Evolutionary conservation across 2,797 vertebrate genomes (phyloP), one percentile per base, ranked within the genome.

Genomic region (Hydrophis major): DNA sequence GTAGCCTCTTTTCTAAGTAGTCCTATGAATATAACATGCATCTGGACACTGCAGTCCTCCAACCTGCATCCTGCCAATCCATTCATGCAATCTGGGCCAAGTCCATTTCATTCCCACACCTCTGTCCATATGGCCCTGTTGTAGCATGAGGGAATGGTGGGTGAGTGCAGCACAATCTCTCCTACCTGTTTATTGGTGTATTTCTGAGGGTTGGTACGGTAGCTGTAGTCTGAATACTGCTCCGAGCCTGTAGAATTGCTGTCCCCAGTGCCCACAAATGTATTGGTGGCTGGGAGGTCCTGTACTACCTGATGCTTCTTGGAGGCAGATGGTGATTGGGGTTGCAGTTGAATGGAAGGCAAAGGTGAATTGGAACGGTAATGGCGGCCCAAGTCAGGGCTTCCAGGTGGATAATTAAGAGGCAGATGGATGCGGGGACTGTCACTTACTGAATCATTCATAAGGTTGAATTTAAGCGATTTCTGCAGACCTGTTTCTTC

Each of bases 121-220:
- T 99, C 97, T 93, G 98, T 99, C 99, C 99, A 99, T 96, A 99
- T 98, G 98, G 98, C 98, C 97, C 98, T 98, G 92, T 93, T 98
- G 98, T 98, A 97, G 96, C 97, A 94, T 32, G 97, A 93, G 91
- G 96, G 94, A 20, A 94, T 90, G 90, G 96, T 96, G 96, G 98
- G 96, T 78, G 98, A 98, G 98, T 98, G 98, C 97, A 98, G 98
- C 96, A 98, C 97, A 96, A 99, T 98, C 97, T 99, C 98, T 98
- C 99, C 99, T 99, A 99, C 99, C 99, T 99, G 99, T 99, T 99
- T 99, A 98, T 97, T 99, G 99, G 98, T 99, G 98, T 99, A 99
- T 99, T 99, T 99, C 97, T 99, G 99, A 94, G 99, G 98, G 96
- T 99, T 99, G 98, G 99, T 98, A 98, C 99, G 99, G 98, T 99